Evolutionary conservation across 2,888 invertebrate species (phyloP).

Genomic region (Gastrophysa polygoni): DNA sequence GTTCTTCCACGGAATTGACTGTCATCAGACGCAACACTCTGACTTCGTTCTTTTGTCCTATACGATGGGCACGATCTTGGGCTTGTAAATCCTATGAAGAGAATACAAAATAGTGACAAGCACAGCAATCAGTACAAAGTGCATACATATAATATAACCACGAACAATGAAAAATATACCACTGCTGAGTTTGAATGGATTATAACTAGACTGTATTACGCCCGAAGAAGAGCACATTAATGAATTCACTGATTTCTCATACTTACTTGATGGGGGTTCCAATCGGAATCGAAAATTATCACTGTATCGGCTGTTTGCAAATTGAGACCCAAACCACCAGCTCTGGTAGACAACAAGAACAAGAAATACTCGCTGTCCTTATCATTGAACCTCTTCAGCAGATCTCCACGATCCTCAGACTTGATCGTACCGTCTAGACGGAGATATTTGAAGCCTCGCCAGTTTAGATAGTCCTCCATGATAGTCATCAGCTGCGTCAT

Average conservation of each 20-base stretch:
- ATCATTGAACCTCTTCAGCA: constrained; percentile 90
- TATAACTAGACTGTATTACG: no score
- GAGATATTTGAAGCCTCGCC: constrained; percentile 87
- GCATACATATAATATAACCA: no score
- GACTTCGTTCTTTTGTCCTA: constrained; percentile 98
- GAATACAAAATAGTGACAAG: background rate
- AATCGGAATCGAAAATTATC: constrained; percentile 98
- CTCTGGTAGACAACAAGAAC: constrained; percentile 94
- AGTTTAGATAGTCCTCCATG: constrained; percentile 96
- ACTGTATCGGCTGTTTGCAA: constrained; percentile 99
- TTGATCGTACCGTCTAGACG: constrained; percentile 98
- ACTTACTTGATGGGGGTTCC: constrained; percentile 97
- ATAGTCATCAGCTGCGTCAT: constrained; percentile 99
- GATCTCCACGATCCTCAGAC: constrained; percentile 94
- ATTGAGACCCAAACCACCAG: constrained; percentile 97
- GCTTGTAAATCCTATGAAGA: constrained; percentile 89
- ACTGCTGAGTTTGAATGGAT: no score
- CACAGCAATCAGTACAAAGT: no score
- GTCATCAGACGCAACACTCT: constrained; percentile 97
- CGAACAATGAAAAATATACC: no score
- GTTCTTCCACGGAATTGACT: constrained; percentile 97
- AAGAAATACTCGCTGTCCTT: constrained; percentile 91
- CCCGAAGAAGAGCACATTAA: no score
- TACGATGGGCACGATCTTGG: constrained; percentile 99
- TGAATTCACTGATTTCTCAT: no score